phyloP scores from a whole-genome alignment of 2,888 invertebrate species.

The Eurois occulta region DNA sequence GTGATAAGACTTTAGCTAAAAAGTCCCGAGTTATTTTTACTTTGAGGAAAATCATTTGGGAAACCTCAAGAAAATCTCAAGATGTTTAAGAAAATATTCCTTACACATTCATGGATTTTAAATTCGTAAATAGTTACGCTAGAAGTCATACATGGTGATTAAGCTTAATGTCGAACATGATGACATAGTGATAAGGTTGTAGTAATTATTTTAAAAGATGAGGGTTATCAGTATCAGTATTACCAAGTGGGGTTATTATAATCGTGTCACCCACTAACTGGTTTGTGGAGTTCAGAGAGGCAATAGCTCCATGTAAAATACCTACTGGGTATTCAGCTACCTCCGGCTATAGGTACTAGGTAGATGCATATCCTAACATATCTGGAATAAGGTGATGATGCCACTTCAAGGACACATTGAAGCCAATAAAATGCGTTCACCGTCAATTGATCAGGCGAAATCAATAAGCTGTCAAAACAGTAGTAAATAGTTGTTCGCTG shows the following conservation, averaged over 20 bases:
- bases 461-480: constrained; percentile 22
- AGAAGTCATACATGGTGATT: background rate
- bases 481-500: constrained; percentile 27
- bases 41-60: background rate
- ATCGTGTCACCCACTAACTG: too few relatives aligned
- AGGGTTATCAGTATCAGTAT: too few relatives aligned
- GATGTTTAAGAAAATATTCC: background rate
- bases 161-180: background rate
- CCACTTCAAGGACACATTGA: background rate
- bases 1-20: constrained; percentile 19
- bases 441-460: background rate
- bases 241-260: too few relatives aligned
- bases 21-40: constrained; percentile 17
- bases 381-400: background rate
- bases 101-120: background rate
- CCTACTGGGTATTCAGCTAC: background rate
- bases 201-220: too few relatives aligned
- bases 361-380: too few relatives aligned
- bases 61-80: background rate
- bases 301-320: too few relatives aligned
- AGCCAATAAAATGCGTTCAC: background rate
- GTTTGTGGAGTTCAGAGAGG: too few relatives aligned
- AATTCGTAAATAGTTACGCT: background rate
- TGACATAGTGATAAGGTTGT: background rate
- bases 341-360: background rate